Evolutionary conservation across 2,113 vertebrate species (phyloP).

Genomic region (Ovibos moschatus): DNA sequence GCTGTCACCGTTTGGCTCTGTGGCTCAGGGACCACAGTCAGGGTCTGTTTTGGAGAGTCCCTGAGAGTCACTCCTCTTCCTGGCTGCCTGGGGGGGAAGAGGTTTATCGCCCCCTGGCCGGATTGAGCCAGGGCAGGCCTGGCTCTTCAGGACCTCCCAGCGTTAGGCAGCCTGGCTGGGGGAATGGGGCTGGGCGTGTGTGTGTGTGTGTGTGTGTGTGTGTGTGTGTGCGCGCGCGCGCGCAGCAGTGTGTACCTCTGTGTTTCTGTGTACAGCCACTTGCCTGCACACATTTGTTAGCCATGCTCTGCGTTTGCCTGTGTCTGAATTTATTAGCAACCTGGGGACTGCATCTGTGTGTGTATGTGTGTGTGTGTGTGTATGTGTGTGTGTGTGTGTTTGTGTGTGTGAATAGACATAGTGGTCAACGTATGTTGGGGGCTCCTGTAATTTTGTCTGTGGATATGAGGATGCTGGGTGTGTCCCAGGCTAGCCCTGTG

Average conservation of each 20-base stretch:
- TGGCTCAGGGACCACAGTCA: neutral
- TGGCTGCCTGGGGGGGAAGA: neutral
- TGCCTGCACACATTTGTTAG: neutral
- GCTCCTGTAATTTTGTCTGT: neutral
- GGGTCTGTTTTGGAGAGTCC: neutral
- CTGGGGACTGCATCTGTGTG: neutral
- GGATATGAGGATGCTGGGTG: neutral
- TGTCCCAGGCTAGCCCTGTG: neutral
- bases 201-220: neutral
- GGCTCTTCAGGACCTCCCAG: neutral
- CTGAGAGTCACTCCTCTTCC: neutral
- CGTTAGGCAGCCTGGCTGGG: neutral
- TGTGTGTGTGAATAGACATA: neutral
- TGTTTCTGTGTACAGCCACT: neutral
- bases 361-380: neutral
- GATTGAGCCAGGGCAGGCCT: neutral
- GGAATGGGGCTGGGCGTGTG: neutral
- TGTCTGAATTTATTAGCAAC: neutral
- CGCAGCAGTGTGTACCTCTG: accelerated
- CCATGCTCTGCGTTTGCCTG: neutral
- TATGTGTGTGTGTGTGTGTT: neutral
- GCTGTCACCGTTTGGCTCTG: neutral
- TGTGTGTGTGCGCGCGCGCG: accelerated
- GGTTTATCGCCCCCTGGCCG: neutral
- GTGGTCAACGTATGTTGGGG: neutral